These are phyloP conservation scores for Bos javanicus DNA, from an alignment of 2,113 vertebrate genomes.

Conservation along the genomic window DNA sequence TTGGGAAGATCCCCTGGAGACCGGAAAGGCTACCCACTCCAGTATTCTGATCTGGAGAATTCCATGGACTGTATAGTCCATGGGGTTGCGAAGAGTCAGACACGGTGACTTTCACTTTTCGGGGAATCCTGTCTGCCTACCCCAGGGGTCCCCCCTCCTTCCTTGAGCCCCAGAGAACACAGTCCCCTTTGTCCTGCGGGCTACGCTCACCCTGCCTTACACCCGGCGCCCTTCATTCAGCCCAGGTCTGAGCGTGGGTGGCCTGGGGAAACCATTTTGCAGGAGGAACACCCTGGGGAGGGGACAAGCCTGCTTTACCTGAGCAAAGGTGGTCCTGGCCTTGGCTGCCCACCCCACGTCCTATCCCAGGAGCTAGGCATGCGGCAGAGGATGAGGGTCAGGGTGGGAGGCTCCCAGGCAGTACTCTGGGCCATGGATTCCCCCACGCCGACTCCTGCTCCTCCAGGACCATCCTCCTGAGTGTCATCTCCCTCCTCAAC, in stretches of 20 bases:
- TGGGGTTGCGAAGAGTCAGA: not conserved
- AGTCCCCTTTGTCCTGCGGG: not conserved
- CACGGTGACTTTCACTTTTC: not conserved
- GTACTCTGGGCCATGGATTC: not conserved
- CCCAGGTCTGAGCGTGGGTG: not conserved
- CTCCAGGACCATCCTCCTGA: slow-evolving; percentile 94
- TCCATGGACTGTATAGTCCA: not conserved
- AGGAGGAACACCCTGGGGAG: too few relatives aligned
- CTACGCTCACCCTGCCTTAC: not conserved
- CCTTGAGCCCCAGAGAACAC: not conserved
- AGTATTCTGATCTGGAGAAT: not conserved
- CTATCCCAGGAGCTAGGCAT: not conserved
- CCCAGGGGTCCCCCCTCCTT: not conserved
- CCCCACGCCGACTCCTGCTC: too few relatives aligned
- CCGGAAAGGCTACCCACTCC: not conserved
- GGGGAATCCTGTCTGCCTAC: not conserved
- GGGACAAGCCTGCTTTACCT: not conserved
- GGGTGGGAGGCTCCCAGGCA: not conserved
- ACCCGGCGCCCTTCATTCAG: rapidly evolving
- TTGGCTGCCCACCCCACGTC: not conserved
- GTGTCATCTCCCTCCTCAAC: slow-evolving; percentile 95
- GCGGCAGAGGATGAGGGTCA: not conserved
- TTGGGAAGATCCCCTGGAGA: not conserved
- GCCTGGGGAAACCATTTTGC: not conserved
- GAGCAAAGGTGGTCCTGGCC: not conserved